These are phyloP conservation scores for Chrysocyon brachyurus DNA, from an alignment of 2,797 vertebrate species.

Conservation along the genomic window DNA sequence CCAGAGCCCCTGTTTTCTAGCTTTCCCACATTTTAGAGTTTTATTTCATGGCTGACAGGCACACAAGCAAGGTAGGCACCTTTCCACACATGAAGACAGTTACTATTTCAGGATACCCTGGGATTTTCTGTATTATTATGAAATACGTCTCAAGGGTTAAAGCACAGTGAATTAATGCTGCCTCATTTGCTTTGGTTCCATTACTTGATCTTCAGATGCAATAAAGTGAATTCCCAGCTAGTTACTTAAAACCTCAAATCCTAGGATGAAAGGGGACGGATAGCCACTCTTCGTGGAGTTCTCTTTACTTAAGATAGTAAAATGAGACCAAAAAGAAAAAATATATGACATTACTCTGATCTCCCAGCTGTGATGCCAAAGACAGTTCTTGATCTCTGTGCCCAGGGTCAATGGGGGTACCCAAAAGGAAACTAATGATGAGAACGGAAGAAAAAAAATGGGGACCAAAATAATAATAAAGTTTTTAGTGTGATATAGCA, in stretches of 20 bases:
- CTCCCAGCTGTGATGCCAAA: background rate
- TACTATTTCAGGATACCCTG: background rate
- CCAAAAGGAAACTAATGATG: background rate
- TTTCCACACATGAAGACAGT: background rate
- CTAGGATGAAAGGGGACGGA: conserved; percentile 18
- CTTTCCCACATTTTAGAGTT: conserved; percentile 50
- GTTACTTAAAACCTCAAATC: conserved; percentile 75
- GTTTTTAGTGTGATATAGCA: background rate
- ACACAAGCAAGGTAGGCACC: background rate
- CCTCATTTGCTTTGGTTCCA: conserved; percentile 66
- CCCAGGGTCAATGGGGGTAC: background rate
- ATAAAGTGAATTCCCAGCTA: conserved; percentile 61
- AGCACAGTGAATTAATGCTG: conserved; percentile 46
- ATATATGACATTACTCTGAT: background rate
- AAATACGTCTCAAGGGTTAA: background rate
- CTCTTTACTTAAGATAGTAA: conserved; percentile 1
- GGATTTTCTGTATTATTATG: conserved; percentile 33
- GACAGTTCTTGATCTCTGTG: background rate
- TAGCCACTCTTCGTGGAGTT: background rate
- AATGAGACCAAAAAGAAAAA: background rate
- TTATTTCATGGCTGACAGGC: background rate
- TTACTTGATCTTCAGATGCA: conserved; percentile 76
- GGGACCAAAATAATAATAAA: background rate
- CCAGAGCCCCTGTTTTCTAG: conserved; percentile 21
- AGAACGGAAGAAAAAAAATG: background rate